Evolutionary conservation across 2,113 vertebrate genomes (phyloP), one percentile per base, ranked within the genome.

Genomic region (Catharus minimus): DNA sequence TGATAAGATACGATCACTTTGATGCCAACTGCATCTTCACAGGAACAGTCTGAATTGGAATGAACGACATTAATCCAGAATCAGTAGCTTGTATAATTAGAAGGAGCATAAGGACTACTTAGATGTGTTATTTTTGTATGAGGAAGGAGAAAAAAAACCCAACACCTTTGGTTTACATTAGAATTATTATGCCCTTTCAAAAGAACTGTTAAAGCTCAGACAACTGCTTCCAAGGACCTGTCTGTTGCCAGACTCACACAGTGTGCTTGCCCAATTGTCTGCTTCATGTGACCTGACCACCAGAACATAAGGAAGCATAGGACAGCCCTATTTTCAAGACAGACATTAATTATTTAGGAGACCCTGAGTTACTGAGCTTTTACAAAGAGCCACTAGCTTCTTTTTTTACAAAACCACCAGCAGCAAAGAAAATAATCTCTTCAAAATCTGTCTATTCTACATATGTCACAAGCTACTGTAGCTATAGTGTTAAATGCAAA

Each of bases 41-140:
- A 2, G 76, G 32, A 60, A 87, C 33, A 76, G 36, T 75, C 65
- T 73, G 43, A 60, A 66, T 15, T 78, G 36, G 58, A 91, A 95
- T 36, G 67, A 94, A 80, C 17, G 30, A 36, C 49, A 71, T 78
- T 88, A 94, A 92, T 91, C 77, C 73, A 85, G 86, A 95, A 86
- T 39, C 36, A 84, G 64, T 72, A 93, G 73, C 88, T 86, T 21
- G 14, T 64, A 49, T 71, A 65, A 78, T 43, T 44, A 93, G 50
- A 60, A 93, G 22, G 41, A 84, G n/a, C 36, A 69, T 10, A 24
- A 86, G 27, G 30, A 67, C 47, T 66, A 73, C 21, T 33, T 86
- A 41, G 12, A 80, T 77, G 26, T 50, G 62, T 69, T 94, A 62
- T 39, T 91, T 92, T 69, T 93, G 64, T 80, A 88, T 74, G 57